Evolutionary conservation across 1,140 invertebrate genomes (phyloP).

Genomic region (Pomacea maculata): DNA sequence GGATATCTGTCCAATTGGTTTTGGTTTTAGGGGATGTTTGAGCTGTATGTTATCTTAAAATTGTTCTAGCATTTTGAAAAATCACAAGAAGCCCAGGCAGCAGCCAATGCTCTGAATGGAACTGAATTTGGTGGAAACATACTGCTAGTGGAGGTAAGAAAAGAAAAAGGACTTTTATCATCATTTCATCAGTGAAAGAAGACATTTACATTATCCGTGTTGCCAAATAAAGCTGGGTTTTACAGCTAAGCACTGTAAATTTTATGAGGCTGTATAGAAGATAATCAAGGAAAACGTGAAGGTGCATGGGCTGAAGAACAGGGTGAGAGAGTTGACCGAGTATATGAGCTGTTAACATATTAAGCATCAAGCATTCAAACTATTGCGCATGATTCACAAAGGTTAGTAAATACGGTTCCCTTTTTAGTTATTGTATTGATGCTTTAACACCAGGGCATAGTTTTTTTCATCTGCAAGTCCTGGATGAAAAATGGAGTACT

Average conservation of each 20-base stretch:
- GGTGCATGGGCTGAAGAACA: background rate
- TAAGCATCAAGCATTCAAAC: too few species aligned
- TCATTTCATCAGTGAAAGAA: too few species aligned
- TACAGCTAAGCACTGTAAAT: too few species aligned
- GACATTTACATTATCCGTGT: too few species aligned
- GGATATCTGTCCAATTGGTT: too few species aligned
- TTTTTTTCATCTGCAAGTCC: too few species aligned
- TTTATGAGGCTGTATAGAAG: too few species aligned
- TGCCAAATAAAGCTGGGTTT: too few species aligned
- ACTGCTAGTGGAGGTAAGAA: constrained; percentile 85
- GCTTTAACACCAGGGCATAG: background rate
- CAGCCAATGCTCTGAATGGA: constrained; percentile 91
- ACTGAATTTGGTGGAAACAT: constrained; percentile 85
- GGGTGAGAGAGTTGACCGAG: background rate
- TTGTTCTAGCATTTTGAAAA: constrained; percentile 86
- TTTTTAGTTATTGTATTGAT: background rate
- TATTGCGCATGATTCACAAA: background rate
- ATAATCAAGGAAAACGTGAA: too few species aligned
- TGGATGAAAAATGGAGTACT: too few species aligned
- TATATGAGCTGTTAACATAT: background rate
- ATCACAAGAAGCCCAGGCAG: constrained; percentile 87
- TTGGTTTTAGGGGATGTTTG: background rate
- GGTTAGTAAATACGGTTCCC: background rate
- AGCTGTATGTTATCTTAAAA: background rate
- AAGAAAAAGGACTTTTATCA: too few species aligned